phyloP scores from a whole-genome alignment of 2,113 vertebrate species.

The Periophthalmus modestus region DNA sequence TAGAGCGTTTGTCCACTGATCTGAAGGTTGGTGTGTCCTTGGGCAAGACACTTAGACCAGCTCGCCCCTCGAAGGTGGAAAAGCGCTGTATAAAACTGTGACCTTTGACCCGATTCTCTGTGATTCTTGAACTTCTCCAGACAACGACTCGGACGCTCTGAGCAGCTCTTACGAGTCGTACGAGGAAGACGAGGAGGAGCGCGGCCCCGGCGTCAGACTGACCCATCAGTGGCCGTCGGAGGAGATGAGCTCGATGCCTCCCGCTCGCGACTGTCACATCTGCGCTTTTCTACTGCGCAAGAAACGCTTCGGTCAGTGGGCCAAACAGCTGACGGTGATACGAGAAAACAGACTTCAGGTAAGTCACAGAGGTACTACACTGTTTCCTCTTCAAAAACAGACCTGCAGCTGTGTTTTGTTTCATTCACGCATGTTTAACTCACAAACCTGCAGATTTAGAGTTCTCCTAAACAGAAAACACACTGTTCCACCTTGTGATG shows the following conservation, averaged over 20 bases:
- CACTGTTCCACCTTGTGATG: too few species aligned
- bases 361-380: not conserved
- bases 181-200: conserved; percentile 93
- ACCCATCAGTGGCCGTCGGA: conserved; percentile 94
- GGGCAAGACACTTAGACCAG: too few species aligned
- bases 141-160: conserved; percentile 95
- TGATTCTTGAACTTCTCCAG: conserved; percentile 60
- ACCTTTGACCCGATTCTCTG: too few species aligned
- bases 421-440: too few species aligned
- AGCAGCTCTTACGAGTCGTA: conserved; percentile 99
- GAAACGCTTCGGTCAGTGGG: conserved; percentile 97
- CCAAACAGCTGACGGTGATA: conserved; percentile 94
- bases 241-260: conserved; percentile 86
- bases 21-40: too few species aligned
- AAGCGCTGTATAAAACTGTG: too few species aligned
- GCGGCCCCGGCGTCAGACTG: conserved; percentile 76
- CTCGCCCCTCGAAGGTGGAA: too few species aligned
- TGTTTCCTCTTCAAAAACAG: too few species aligned
- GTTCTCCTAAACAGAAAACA: too few species aligned
- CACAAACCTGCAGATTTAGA: too few species aligned
- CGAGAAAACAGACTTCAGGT: conserved; percentile 92
- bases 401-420: too few species aligned
- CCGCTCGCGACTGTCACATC: conserved; percentile 90
- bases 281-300: conserved; percentile 95
- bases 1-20: too few species aligned